Evolutionary conservation across 1,140 invertebrate genomes (phyloP).

Genomic region (Drosophila lacertosa): DNA sequence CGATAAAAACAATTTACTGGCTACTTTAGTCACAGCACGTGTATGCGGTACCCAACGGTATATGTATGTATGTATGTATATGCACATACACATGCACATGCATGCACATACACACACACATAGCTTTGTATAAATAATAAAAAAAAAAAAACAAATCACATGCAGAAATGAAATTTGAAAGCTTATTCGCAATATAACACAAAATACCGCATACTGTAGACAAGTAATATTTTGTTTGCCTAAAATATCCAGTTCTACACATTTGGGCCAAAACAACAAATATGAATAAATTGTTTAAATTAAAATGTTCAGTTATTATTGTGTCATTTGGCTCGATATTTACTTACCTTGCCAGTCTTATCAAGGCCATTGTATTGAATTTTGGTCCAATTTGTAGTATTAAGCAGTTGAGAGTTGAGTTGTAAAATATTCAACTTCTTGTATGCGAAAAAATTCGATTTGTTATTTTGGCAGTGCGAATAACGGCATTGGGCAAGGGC

Average conservation of each 20-base stretch:
- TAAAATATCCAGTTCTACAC: no score
- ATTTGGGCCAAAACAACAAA: no score
- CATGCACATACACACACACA: not conserved
- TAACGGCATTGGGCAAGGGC: slow-evolving; percentile 63
- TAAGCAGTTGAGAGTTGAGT: slow-evolving; percentile 43
- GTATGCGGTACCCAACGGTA: not conserved
- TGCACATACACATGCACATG: not conserved
- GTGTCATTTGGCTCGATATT: not conserved
- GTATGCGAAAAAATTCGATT: slow-evolving; percentile 43
- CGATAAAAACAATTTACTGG: slow-evolving; percentile 16
- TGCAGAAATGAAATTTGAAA: no score
- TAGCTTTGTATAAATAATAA: not conserved
- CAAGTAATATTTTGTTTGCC: no score
- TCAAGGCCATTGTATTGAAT: slow-evolving; percentile 68
- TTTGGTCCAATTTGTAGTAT: slow-evolving; percentile 31
- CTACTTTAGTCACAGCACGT: slow-evolving; percentile 6
- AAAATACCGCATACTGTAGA: no score
- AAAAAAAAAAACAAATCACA: no score
- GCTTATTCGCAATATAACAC: no score
- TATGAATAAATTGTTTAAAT: not conserved
- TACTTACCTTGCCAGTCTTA: slow-evolving; percentile 81
- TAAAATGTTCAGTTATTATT: not conserved
- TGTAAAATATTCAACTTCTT: slow-evolving; percentile 59
- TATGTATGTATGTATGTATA: not conserved
- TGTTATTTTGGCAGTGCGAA: slow-evolving; percentile 75